phyloP scores from a whole-genome alignment of 2,113 vertebrate species.

The Scatophagus argus region DNA sequence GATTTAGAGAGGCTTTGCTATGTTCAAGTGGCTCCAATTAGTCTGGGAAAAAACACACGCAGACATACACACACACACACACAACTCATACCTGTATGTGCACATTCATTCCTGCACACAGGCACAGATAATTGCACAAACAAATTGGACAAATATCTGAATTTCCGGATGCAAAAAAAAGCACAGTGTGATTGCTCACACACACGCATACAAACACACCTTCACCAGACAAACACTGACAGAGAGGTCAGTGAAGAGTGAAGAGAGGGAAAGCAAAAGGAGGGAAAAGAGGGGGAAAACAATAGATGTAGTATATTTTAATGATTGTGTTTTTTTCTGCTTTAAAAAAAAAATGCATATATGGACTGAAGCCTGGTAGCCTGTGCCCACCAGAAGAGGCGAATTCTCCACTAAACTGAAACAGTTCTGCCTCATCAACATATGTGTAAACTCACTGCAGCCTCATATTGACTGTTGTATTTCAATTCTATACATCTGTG shows the following conservation, averaged over 20 bases:
- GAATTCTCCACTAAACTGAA: too few relatives aligned
- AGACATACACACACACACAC: background rate
- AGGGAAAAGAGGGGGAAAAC: background rate
- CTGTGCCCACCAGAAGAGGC: background rate
- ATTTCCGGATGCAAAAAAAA: conserved; percentile 8
- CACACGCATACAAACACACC: conserved; percentile 6
- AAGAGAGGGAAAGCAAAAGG: background rate
- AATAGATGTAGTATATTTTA: background rate
- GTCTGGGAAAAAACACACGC: conserved; percentile 39
- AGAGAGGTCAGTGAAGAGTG: background rate
- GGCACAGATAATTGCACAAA: conserved; percentile 28
- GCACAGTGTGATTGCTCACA: conserved; percentile 24
- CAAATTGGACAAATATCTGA: conserved; percentile 37
- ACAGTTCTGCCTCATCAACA: background rate
- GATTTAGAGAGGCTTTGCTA: conserved; percentile 55
- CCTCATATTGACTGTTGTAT: background rate
- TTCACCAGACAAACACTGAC: background rate
- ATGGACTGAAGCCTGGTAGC: background rate
- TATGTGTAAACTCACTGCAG: background rate
- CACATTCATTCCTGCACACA: conserved; percentile 2
- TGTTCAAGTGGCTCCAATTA: conserved; percentile 68
- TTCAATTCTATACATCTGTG: background rate
- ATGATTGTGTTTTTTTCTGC: background rate
- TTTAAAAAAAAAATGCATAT: background rate
- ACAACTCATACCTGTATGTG: conserved; percentile 10